Conservation (phyloP, 2,797 vertebrate species). For the Pseudochaenichthys georgianus region DNA sequence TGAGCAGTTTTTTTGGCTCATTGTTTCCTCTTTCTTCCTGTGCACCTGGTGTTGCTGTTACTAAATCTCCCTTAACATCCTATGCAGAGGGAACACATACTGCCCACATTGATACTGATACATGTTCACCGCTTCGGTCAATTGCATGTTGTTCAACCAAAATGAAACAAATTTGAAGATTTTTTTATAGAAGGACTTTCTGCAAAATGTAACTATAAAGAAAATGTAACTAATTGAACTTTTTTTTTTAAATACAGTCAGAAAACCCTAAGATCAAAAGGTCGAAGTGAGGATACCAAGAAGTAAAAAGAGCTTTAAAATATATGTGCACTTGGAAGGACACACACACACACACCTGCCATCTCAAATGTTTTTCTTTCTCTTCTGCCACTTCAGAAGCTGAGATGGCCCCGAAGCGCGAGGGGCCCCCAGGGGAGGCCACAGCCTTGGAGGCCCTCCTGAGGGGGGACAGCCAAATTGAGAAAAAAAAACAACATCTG, state of each 20-base stretch:
- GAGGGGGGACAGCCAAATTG: conserved; percentile 91
- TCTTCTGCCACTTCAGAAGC: conserved; percentile 85
- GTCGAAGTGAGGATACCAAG: no score
- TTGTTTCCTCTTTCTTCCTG: conserved; percentile 1
- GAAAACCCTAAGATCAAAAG: not conserved
- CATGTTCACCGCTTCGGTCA: not conserved
- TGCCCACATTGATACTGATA: not conserved
- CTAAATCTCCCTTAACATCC: not conserved
- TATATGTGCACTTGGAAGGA: not conserved
- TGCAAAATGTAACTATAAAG: not conserved
- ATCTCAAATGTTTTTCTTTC: conserved; percentile 1
- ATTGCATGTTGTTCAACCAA: not conserved
- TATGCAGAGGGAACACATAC: not conserved
- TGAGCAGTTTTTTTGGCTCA: not conserved
- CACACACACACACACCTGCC: not conserved
- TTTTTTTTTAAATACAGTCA: not conserved
- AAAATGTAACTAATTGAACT: no score
- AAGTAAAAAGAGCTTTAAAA: not conserved
- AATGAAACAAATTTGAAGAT: not conserved
- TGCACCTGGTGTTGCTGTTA: conserved; percentile 10
- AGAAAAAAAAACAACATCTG: conserved; percentile 87
- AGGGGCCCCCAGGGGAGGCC: conserved; percentile 91
- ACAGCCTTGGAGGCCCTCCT: conserved; percentile 95
- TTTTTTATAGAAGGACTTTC: not conserved
- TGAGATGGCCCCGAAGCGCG: conserved; percentile 92